These are phyloP conservation scores for Acrocera orbiculus DNA, from an alignment of 2,888 invertebrate species.

Conservation along the genomic window DNA sequence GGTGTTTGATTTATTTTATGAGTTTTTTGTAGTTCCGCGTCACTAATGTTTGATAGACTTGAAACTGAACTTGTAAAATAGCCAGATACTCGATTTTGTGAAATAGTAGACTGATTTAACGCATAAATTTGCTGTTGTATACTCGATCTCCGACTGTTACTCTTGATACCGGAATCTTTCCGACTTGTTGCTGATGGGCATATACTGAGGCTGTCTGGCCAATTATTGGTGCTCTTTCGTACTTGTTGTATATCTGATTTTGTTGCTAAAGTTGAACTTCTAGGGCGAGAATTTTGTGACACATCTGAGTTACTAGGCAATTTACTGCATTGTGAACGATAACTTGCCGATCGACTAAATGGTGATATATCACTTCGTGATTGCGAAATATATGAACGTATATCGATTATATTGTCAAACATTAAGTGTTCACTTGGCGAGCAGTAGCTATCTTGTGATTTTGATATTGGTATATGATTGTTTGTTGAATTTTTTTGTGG, in stretches of 20 bases:
- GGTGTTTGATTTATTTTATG: slow-evolving; percentile 27
- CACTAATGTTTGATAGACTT: slow-evolving; percentile 32
- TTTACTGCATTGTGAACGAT: slow-evolving; percentile 48
- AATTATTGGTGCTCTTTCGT: slow-evolving; percentile 12
- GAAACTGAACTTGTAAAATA: slow-evolving; percentile 79
- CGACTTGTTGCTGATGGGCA: slow-evolving; percentile 64
- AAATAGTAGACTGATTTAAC: slow-evolving; percentile 50
- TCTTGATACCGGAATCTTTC: slow-evolving; percentile 75
- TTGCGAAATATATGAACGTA: slow-evolving; percentile 54
- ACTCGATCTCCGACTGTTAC: slow-evolving; percentile 68
- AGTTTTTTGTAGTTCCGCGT: slow-evolving; percentile 30
- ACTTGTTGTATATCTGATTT: slow-evolving; percentile 12
- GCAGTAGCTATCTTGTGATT: slow-evolving; percentile 25
- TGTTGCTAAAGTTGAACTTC: slow-evolving; percentile 32
- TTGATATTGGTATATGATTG: slow-evolving; percentile 15
- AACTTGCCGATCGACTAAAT: slow-evolving; percentile 51
- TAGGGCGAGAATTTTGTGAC: slow-evolving; percentile 31
- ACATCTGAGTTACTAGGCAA: slow-evolving; percentile 35
- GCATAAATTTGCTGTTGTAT: slow-evolving; percentile 64
- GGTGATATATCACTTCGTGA: slow-evolving; percentile 54
- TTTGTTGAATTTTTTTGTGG: slow-evolving; percentile 29
- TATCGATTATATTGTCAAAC: slow-evolving; percentile 49
- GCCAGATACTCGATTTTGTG: slow-evolving; percentile 69
- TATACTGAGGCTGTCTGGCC: slow-evolving; percentile 50
- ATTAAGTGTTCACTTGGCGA: slow-evolving; percentile 36